These are phyloP conservation scores for Scaptomyza reducta DNA, from an alignment of 2,888 invertebrate species.

Conservation along the genomic window DNA sequence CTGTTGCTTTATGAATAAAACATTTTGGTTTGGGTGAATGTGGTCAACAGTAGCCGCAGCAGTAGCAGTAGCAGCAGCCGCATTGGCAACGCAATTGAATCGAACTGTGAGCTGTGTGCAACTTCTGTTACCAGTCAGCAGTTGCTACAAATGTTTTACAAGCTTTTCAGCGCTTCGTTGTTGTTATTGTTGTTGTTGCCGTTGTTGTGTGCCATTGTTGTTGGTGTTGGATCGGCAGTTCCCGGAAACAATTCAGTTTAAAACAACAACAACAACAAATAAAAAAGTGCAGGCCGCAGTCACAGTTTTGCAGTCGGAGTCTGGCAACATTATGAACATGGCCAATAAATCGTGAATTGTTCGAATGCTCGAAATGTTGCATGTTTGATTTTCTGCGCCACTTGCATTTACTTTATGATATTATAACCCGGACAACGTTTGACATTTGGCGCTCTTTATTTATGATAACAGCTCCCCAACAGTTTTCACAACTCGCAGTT, in stretches of 20 bases:
- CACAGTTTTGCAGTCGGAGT: conserved; percentile 24
- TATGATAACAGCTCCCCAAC: conserved; percentile 66
- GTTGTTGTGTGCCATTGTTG: conserved; percentile 59
- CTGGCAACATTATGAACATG: conserved; percentile 67
- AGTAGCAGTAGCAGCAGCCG: conserved; percentile 50
- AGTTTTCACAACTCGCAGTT: conserved; percentile 60
- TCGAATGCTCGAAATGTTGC: conserved; percentile 69
- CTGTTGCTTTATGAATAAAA: conserved; percentile 76
- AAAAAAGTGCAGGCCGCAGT: conserved; percentile 49
- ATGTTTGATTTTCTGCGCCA: conserved; percentile 75
- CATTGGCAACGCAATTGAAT: conserved; percentile 57
- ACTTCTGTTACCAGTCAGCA: conserved; percentile 44
- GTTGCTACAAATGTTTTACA: conserved; percentile 79
- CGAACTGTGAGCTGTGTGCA: conserved; percentile 40
- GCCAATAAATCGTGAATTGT: conserved; percentile 77
- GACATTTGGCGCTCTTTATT: conserved; percentile 73
- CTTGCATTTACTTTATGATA: conserved; percentile 79
- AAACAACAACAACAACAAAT: conserved; percentile 4
- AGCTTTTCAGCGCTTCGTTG: conserved; percentile 75
- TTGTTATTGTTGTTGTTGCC: conserved; percentile 48
- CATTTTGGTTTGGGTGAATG: conserved; percentile 63
- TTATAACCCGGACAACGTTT: conserved; percentile 66
- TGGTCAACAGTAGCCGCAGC: conserved; percentile 62
- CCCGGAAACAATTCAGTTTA: conserved; percentile 80
- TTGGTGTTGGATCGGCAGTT: conserved; percentile 68